Evolutionary conservation across 1,140 invertebrate genomes (phyloP).

Genomic region (Batillaria attramentaria): DNA sequence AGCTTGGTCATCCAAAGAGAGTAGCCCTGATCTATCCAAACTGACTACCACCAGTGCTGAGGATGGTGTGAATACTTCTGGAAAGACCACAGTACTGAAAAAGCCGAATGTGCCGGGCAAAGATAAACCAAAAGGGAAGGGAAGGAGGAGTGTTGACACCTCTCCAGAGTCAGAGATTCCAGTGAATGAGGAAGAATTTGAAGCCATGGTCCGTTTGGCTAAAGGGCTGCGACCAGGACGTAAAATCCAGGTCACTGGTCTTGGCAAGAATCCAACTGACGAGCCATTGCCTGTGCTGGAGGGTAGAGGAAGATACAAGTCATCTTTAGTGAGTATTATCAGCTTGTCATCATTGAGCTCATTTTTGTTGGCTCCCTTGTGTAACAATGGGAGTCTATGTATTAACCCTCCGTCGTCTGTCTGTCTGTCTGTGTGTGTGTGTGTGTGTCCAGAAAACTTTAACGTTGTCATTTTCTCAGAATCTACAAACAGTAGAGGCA

Average conservation of each 20-base stretch:
- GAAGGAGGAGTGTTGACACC: background rate
- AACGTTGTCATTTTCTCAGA: too few species aligned
- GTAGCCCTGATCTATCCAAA: background rate
- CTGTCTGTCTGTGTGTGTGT: too few species aligned
- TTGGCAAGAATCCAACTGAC: conserved; percentile 25
- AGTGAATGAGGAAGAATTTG: background rate
- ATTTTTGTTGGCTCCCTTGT: too few species aligned
- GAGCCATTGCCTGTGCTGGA: conserved; percentile 25
- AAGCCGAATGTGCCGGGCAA: background rate
- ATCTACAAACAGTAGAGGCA: too few species aligned
- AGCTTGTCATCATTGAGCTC: too few species aligned
- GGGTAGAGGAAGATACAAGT: background rate
- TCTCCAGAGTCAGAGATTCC: background rate
- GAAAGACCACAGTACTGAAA: background rate
- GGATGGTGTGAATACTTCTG: background rate
- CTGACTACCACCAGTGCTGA: background rate
- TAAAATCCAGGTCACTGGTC: conserved; percentile 17
- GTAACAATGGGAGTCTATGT: too few species aligned
- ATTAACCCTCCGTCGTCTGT: too few species aligned
- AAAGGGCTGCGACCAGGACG: conserved; percentile 26
- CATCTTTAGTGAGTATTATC: background rate
- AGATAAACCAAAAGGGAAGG: background rate
- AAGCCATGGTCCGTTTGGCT: conserved; percentile 20
- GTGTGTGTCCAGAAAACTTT: too few species aligned
- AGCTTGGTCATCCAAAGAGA: background rate